These are phyloP conservation scores for Habropoda laboriosa DNA, from an alignment of 1,140 invertebrate genomes.

Conservation along the genomic window DNA sequence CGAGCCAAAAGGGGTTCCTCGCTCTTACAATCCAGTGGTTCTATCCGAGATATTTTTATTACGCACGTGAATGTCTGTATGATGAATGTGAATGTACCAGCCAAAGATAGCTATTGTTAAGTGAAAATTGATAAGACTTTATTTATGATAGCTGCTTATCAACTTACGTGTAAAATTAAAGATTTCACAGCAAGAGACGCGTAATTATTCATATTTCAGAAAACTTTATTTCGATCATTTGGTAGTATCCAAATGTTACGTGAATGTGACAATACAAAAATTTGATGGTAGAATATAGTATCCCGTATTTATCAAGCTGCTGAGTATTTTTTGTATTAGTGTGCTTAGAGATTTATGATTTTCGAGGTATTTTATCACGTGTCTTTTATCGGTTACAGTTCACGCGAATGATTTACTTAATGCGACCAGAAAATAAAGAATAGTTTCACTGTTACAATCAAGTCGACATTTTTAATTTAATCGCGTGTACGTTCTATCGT, in stretches of 20 bases:
- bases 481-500: neutral
- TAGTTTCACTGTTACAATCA: neutral
- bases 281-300: too few species aligned
- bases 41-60: conserved; percentile 31
- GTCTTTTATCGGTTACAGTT: neutral
- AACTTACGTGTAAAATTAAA: neutral
- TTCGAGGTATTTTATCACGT: conserved; percentile 47
- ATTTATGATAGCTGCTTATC: neutral
- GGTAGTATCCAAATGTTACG: too few species aligned
- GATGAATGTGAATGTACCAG: conserved; percentile 5
- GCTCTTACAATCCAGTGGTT: neutral
- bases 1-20: conserved; percentile 15
- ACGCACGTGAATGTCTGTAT: conserved; percentile 18
- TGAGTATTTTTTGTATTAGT: conserved; percentile 35
- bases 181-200: too few species aligned
- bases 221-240: neutral
- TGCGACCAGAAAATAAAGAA: neutral
- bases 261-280: too few species aligned
- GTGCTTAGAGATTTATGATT: conserved; percentile 2
- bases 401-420: conserved; percentile 9
- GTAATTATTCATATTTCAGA: too few species aligned
- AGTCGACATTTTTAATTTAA: neutral
- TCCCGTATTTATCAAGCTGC: too few species aligned
- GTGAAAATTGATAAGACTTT: conserved; percentile 13
- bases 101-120: neutral